Conservation (phyloP, 1,140 invertebrate species). For the Hypsibius dujardini region DNA sequence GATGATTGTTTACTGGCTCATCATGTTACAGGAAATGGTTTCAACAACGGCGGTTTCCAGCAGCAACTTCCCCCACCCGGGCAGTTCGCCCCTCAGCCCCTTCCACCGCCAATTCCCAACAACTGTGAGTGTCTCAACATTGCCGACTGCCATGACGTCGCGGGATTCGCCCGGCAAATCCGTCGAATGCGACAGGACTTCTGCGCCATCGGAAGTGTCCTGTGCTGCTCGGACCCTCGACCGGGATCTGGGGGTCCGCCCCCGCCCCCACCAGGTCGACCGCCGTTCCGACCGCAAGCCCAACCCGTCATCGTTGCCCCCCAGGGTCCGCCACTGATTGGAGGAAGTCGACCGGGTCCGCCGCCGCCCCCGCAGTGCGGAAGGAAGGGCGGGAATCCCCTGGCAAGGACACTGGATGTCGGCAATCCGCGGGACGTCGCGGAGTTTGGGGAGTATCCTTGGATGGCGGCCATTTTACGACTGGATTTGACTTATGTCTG, state of each 20-base stretch:
- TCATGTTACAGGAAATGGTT: neutral
- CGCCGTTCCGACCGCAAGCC: neutral
- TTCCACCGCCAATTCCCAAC: neutral
- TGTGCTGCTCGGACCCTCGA: neutral
- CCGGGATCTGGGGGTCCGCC: neutral
- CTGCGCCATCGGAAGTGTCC: neutral
- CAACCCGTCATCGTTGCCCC: neutral
- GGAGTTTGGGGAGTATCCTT: conserved; percentile 32
- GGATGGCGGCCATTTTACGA: conserved; percentile 36
- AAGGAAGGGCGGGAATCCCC: conserved; percentile 9
- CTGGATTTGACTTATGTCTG: conserved; percentile 42
- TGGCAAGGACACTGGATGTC: neutral
- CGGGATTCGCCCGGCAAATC: neutral
- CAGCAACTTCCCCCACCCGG: neutral
- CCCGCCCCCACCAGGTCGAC: neutral
- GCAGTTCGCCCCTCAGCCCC: neutral
- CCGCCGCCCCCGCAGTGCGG: neutral
- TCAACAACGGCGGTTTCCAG: neutral
- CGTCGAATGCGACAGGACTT: neutral
- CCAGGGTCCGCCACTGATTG: neutral
- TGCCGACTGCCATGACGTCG: neutral
- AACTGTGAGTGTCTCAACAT: neutral
- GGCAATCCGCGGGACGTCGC: conserved; percentile 23
- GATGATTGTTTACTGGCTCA: no score
- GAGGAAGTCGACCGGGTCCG: neutral